Conservation (phyloP, 2,888 invertebrate species). For the Drosophila subsilvestris region DNA sequence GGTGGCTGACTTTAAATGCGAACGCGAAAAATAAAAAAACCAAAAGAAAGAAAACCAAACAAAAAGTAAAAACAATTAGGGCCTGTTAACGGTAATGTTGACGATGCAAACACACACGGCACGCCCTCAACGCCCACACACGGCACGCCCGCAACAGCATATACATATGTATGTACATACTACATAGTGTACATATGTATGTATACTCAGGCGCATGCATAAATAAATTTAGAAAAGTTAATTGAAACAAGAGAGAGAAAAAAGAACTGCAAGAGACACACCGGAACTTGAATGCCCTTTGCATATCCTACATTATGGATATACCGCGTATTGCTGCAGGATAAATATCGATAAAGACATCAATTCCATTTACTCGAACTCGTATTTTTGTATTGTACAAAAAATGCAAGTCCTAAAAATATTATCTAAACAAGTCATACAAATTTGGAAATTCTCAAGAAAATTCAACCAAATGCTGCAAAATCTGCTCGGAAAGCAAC, state of each 20-base stretch:
- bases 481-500: no score
- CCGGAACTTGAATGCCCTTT: not conserved
- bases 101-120: conserved; percentile 41
- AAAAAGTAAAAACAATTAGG: conserved; percentile 25
- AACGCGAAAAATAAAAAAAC: conserved; percentile 1
- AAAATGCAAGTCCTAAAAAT: no score
- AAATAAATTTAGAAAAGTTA: conserved; percentile 60
- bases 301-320: not conserved
- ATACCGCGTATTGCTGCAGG: no score
- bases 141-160: not conserved
- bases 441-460: no score
- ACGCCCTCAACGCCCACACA: conserved; percentile 15
- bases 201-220: conserved; percentile 39
- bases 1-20: not conserved
- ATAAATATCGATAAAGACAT: no score
- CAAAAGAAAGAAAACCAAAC: conserved; percentile 12
- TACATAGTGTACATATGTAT: not conserved
- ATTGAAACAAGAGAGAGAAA: conserved; percentile 53
- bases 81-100: conserved; percentile 45
- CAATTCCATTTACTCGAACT: no score
- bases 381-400: no score
- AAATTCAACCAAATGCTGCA: no score
- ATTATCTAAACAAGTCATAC: no score
- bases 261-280: not conserved
- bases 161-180: not conserved